Base-by-base conservation (phyloP, 2,888 invertebrate species). In the Alviniconcha strummeri region DNA sequence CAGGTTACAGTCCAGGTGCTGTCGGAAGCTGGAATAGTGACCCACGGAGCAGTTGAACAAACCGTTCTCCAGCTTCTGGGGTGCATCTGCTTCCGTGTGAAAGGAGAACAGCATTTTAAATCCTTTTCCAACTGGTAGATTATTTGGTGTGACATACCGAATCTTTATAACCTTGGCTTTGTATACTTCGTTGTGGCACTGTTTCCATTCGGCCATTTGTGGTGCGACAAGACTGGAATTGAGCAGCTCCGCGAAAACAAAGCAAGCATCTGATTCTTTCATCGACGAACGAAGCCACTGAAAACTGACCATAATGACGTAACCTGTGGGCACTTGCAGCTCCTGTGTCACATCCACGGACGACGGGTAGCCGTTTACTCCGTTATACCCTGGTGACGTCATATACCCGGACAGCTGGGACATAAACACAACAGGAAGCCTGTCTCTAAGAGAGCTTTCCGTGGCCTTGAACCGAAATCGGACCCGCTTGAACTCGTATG, bases 1-100 rank as follows among this genome's bases (percentile, higher is more conserved):
- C 9, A 71, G 57, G n/a, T 81, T 74, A 60, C 81, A 81, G 17
- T 81, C 60, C 74, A 81, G 52, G 64, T 81, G 81, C 1, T 17
- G 72, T 9, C 60, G 55, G 11, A 81, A 74, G 1, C 8, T 56
- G 13, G 57, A 57, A 56, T 81, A 81, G 56, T 57, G 36, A 4
- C 19, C 8, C n/a, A 81, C 72, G 0, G 74, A 74, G 72, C 81
- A 81, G 57, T 81, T 72, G 52, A 71, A 74, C 72, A 74, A 36
- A 15, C 74, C 81, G 56, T 52, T 72, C 19, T 52, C 5, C 15
- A 74, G 36, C 36, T 56, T 72, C 0, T 1, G 13, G 5, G 60
- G 74, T 7, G 54, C 15, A 9, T 57, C 36, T 7, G 8, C 8
- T 8, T n/a, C 13, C 15, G 81, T 7, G 19, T 52, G 8, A 6